Base-by-base conservation (phyloP, 2,113 vertebrate genomes). In the Channa maculata region DNA sequence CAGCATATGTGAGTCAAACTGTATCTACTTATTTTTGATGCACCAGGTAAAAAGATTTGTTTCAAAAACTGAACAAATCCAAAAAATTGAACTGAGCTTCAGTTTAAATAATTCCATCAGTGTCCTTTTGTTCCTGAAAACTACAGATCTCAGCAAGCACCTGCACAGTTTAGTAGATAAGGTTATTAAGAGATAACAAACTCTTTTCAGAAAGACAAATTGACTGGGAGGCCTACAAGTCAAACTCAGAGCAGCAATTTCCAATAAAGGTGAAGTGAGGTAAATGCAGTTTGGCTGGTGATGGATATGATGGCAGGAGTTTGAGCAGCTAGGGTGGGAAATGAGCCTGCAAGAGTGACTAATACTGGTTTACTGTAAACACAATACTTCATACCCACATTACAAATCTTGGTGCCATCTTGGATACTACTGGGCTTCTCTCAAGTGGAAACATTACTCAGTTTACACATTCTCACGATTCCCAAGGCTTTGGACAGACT, bases 61-160 rank as follows among this genome's bases (percentile, higher is more conserved):
- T 24, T 24, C 24, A 24, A 24, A 24, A 24, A 24, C 24, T 24
- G 24, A 24, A 24, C 24, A 72, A 68, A 70, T 2, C 2, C 59
- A 80, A 80, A 49, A 67, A 80, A 83, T 71, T 15, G 62, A 79
- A 59, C 54, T 86, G 80, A 71, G 53, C n/a, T 46, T 76, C 54
- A 46, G 39, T 75, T 77, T 81, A 61, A 90, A 89, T 87, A 77
- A 87, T 86, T 86, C 69, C 78, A 74, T 80, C 71, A 64, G 61
- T 49, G 36, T 88, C 74, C 24, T 46, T 65, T 75, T 80, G 75
- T 74, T 88, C 77, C 60, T 61, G 69, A 71, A 81, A 88, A 76
- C 50, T 79, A 85, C 80, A 38, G 53, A 82, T 34, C 82, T 88
- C 86, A 89, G 88, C 88, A 73, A 46, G 24, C 66, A 79, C 71